Conservation (phyloP, 2,113 vertebrate species). For the Cryptoleucopteryx plumbea region DNA sequence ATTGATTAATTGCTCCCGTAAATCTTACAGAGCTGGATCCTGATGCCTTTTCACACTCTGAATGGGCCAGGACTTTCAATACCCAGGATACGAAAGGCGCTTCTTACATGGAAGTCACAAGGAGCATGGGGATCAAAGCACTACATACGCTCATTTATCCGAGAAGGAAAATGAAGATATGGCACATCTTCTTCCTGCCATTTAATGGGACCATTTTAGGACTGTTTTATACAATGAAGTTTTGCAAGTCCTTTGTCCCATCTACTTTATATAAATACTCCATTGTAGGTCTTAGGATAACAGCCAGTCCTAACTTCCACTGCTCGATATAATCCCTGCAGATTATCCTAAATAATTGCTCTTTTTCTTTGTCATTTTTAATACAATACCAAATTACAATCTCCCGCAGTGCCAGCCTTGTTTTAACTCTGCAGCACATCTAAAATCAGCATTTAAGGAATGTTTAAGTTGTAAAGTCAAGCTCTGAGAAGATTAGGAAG, state of each 20-base stretch:
- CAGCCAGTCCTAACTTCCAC: not conserved
- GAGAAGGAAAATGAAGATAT: not conserved
- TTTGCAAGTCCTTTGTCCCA: not conserved
- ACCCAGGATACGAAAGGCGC: not conserved
- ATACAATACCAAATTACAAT: not conserved
- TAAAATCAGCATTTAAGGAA: not conserved
- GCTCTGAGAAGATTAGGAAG: conserved; percentile 24
- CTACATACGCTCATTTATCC: accelerated
- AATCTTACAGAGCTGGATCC: not conserved
- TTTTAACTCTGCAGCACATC: not conserved
- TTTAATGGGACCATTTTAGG: not conserved
- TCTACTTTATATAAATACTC: not conserved
- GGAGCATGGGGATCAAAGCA: not conserved
- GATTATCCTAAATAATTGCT: not conserved
- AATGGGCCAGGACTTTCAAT: not conserved
- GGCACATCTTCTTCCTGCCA: not conserved
- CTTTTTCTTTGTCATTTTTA: not conserved
- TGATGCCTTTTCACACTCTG: not conserved
- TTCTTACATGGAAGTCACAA: not conserved
- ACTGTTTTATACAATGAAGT: not conserved
- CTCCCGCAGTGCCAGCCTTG: not conserved
- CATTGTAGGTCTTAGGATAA: not conserved
- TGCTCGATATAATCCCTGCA: not conserved
- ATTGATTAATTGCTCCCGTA: conserved; percentile 26
- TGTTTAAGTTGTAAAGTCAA: not conserved